Evolutionary conservation across 2,888 invertebrate genomes (phyloP).

Genomic region (Pristionchus arcanus): DNA sequence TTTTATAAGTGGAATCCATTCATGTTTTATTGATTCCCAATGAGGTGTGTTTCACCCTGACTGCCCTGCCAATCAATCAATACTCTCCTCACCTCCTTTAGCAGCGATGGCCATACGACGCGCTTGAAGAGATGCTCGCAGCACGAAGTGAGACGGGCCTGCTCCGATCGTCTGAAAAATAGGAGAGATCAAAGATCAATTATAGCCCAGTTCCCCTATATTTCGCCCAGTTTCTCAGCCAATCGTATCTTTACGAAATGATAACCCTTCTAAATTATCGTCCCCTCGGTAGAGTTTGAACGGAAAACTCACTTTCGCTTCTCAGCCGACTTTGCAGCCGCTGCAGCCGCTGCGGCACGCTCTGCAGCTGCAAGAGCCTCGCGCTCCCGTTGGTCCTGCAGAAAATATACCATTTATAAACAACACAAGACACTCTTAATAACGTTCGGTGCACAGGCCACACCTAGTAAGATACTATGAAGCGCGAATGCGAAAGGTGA

Average conservation of each 20-base stretch:
- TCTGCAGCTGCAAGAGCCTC: slow-evolving; percentile 2
- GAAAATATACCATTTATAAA: neutral
- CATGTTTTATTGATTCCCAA: too few relatives aligned
- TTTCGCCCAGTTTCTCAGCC: neutral
- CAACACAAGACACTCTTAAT: neutral
- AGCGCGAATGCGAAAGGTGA: neutral
- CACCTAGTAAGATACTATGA: neutral
- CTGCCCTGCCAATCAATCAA: too few relatives aligned
- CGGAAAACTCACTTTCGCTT: slow-evolving; percentile 6
- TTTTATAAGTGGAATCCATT: too few relatives aligned
- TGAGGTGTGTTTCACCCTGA: too few relatives aligned
- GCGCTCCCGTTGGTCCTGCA: slow-evolving; percentile 15
- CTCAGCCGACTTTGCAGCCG: slow-evolving; percentile 41
- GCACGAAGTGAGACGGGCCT: slow-evolving; percentile 3
- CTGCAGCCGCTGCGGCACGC: slow-evolving; percentile 6
- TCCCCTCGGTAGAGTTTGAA: neutral
- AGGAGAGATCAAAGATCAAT: neutral
- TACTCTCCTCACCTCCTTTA: slow-evolving; percentile 35
- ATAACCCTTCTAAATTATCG: too few relatives aligned
- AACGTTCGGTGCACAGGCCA: neutral
- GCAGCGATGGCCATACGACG: neutral
- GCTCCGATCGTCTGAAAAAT: slow-evolving; percentile 9
- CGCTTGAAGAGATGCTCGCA: slow-evolving; percentile 45
- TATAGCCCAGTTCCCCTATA: neutral
- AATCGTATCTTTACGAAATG: too few relatives aligned